Evolutionary conservation across 2,113 vertebrate species (phyloP).

Genomic region (Microtus richardsoni): DNA sequence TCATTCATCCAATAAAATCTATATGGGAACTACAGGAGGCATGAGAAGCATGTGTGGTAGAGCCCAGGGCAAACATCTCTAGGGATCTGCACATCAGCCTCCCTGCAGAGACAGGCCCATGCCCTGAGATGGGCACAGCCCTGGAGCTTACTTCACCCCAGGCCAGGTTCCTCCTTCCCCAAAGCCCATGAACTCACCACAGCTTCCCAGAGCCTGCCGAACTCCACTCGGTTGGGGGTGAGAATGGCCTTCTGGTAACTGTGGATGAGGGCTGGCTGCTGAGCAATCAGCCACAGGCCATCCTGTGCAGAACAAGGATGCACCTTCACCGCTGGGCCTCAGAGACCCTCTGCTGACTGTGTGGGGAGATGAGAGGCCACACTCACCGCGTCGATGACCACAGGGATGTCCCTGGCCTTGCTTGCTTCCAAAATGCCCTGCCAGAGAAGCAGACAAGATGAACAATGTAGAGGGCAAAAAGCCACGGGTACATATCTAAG

Average conservation of each 20-base stretch:
- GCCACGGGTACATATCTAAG: not conserved
- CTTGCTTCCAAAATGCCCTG: conserved; percentile 95
- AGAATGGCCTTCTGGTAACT: conserved; percentile 95
- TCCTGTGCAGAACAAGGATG: conserved; percentile 88
- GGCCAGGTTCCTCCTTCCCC: rapidly evolving
- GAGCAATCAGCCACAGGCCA: conserved; percentile 95
- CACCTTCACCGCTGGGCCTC: not conserved
- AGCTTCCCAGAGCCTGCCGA: conserved; percentile 94
- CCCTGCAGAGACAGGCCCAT: not conserved
- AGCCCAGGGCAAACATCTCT: not conserved
- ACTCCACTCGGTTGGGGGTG: conserved; percentile 97
- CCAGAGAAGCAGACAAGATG: conserved; percentile 51
- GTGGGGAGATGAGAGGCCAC: conserved; percentile 57
- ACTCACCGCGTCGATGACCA: conserved; percentile 98
- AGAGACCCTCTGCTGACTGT: not conserved
- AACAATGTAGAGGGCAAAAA: not conserved
- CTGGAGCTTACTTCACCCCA: not conserved
- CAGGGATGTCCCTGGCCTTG: conserved; percentile 92
- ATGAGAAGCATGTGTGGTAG: rapidly evolving
- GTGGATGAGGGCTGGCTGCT: conserved; percentile 94
- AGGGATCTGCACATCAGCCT: not conserved
- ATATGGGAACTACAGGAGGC: not conserved
- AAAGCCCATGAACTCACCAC: conserved; percentile 89
- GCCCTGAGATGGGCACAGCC: not conserved
- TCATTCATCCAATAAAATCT: not conserved